Percentiles rank a stretch among this genome's conserved stretches.
Conservation (phyloP, 2,888 invertebrate genomes). For the Phaonia tiefii region DNA sequence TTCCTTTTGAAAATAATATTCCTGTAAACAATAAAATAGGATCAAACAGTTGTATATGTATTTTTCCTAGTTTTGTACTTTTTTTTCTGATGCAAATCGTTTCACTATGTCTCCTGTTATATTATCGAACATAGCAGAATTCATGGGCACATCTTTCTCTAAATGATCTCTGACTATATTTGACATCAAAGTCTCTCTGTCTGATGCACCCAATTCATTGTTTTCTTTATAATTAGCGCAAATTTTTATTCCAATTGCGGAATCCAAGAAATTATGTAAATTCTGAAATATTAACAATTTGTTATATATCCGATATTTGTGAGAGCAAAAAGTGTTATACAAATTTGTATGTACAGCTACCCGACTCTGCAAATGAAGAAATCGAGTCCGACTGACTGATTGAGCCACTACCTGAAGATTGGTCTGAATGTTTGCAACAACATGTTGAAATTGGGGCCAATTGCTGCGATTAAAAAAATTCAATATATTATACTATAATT, state of each 20-base stretch:
- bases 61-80: no score
- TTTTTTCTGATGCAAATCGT: no score
- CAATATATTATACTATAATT: background rate
- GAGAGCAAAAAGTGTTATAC: conserved; percentile 25
- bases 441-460: no score
- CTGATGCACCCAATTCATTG: conserved; percentile 30
- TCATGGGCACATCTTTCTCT: no score
- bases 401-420: background rate
- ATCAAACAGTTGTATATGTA: conserved; percentile 11
- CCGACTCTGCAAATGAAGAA: conserved; percentile 23
- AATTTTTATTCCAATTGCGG: conserved; percentile 37
- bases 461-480: conserved; percentile 23
- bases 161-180: no score
- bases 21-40: conserved; percentile 14
- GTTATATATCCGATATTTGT: conserved; percentile 26
- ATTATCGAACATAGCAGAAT: no score
- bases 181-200: no score
- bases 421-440: no score
- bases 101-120: no score
- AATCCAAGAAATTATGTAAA: conserved; percentile 41
- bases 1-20: conserved; percentile 13
- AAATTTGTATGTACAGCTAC: conserved; percentile 18
- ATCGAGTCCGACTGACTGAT: no score
- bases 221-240: conserved; percentile 28
- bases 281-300: conserved; percentile 25